Conservation (phyloP, 2,113 vertebrate species). For the Megaptera novaeangliae region DNA sequence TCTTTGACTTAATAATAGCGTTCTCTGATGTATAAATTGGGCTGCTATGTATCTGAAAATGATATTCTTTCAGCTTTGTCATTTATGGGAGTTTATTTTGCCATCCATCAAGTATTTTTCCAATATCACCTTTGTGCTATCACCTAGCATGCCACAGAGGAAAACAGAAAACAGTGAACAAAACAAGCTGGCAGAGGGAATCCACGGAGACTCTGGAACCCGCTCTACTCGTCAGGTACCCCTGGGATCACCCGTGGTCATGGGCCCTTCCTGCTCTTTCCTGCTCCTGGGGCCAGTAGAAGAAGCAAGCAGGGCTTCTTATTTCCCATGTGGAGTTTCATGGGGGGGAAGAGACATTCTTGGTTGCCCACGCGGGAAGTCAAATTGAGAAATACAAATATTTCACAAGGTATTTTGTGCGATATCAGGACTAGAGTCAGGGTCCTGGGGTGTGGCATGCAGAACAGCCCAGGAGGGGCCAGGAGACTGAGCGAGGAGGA, state of each 20-base stretch:
- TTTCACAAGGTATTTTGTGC: not conserved
- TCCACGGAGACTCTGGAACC: rapidly evolving
- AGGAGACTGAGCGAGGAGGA: not conserved
- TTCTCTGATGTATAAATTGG: slow-evolving; percentile 69
- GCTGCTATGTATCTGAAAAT: slow-evolving; percentile 64
- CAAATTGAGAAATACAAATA: not conserved
- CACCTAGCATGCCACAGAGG: not conserved
- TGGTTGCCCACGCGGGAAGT: not conserved
- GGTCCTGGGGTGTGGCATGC: not conserved
- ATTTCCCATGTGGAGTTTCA: rapidly evolving
- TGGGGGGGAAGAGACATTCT: rapidly evolving
- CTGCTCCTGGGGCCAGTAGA: rapidly evolving
- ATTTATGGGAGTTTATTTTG: slow-evolving; percentile 67
- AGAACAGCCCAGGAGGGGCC: not conserved
- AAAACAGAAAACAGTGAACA: not conserved
- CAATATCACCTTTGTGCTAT: not conserved
- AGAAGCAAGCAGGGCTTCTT: not conserved
- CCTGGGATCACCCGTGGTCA: too few species aligned
- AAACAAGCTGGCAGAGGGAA: not conserved
- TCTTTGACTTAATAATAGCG: slow-evolving; percentile 69
- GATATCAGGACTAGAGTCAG: not conserved
- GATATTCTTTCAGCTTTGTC: slow-evolving; percentile 69
- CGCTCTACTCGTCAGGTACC: rapidly evolving
- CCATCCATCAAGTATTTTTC: slow-evolving; percentile 49
- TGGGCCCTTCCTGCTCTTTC: rapidly evolving